Evolutionary conservation across 1,140 invertebrate species (phyloP).

Genomic region (Procambarus virginalis): DNA sequence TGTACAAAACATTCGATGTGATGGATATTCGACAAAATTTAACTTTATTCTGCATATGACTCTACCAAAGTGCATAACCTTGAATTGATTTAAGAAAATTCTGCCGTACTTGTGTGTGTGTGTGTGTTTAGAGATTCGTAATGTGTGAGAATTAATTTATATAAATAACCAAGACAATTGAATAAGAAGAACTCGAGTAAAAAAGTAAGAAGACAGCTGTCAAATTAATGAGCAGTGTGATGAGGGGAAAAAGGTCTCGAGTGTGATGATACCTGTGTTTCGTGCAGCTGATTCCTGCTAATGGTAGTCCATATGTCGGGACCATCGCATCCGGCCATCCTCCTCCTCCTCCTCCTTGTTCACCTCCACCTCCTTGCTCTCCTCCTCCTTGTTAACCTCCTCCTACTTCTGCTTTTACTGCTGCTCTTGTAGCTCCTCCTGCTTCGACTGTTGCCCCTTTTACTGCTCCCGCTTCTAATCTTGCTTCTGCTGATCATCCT

Average conservation of each 20-base stretch:
- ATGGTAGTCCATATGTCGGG: slow-evolving; percentile 2
- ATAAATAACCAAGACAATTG: background rate
- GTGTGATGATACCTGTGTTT: slow-evolving; percentile 12
- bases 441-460: no score
- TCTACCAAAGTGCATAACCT: no score
- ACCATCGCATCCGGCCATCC: background rate
- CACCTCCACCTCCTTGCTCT: background rate
- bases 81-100: no score
- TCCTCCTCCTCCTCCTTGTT: background rate
- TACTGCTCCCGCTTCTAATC: background rate
- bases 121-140: background rate
- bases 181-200: background rate
- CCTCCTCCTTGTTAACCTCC: no score
- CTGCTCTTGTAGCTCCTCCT: background rate
- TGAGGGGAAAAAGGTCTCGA: slow-evolving; percentile 5
- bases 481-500: background rate
- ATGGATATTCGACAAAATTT: no score
- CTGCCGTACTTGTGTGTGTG: no score
- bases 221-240: slow-evolving; percentile 9
- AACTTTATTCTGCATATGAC: no score
- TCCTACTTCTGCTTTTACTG: slow-evolving; percentile 4
- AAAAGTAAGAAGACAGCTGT: background rate
- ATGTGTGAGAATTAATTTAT: background rate
- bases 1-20: no score
- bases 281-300: background rate